Evolutionary conservation across 2,113 vertebrate genomes (phyloP), one percentile per base, ranked within the genome.

Genomic region (Struthio camelus): DNA sequence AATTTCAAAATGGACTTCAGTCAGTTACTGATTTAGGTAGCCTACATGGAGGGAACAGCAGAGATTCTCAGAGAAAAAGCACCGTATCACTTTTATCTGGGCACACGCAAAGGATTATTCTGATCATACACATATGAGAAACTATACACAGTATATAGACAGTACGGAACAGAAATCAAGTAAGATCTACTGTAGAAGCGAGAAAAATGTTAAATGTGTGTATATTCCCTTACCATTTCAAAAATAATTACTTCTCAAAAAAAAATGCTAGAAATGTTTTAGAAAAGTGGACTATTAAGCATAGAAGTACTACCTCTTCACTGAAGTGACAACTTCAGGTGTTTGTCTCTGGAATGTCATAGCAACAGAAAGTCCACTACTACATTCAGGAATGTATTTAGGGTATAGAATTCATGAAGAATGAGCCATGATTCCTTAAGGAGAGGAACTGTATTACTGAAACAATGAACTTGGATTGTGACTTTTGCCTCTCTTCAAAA

Each of bases 61-160:
- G 78, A 87, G 9, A 87, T n/a, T 3, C 13, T 79, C 32, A 79
- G 32, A 87, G 14, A 54, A 94, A 90, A 75, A 6, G 1, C n/a
- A 58, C 11, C 27, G 4, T 13, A 71, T 58, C 9, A 59, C 14
- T 86, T 76, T 14, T 34, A 30, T 40, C 66, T 61, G 27, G 13
- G 17, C 32, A 67, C 1, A 83, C 23, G 18, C 4, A 58, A 25
- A 76, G 78, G 8, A 48, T 46, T 44, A 66, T 22, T 75, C 75
- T 80, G 72, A 87, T 40, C 24, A 95, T 3, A 53, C 0, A 4
- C 3, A 22, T 40, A 27, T 0, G 6, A 11, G 1, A 22, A 2
- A 28, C 70, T 78, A 84, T 36, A 75, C 34, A 44, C 4, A 18
- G 2, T n/a, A 36, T 27, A 6, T 36, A 53, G 15, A 53, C 11